These are phyloP conservation scores for Patella caerulea DNA, from an alignment of 2,888 invertebrate species.

Conservation along the genomic window DNA sequence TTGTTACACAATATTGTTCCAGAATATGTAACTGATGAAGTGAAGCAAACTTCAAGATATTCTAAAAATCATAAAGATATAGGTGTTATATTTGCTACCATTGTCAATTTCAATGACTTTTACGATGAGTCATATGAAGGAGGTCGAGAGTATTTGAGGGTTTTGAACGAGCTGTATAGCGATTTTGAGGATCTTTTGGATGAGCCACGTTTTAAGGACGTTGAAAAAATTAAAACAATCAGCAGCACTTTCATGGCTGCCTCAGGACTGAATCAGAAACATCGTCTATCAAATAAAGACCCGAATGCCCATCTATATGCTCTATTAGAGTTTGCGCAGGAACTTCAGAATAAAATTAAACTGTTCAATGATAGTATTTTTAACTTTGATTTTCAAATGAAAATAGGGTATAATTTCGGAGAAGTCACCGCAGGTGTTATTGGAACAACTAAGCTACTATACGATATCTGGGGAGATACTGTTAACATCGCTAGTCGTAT, in stretches of 20 bases:
- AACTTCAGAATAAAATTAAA: constrained; percentile 80
- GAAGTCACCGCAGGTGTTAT: constrained; percentile 97
- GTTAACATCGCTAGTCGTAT: constrained; percentile 97
- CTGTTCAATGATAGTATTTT: constrained; percentile 71
- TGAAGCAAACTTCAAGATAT: constrained; percentile 91
- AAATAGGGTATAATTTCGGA: constrained; percentile 91
- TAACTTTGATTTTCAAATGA: constrained; percentile 71
- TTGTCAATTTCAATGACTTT: constrained; percentile 97
- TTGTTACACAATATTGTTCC: constrained; percentile 97
- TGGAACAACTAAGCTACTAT: constrained; percentile 94
- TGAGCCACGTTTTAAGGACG: constrained; percentile 84
- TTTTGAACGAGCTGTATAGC: constrained; percentile 94
- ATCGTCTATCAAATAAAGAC: constrained; percentile 80
- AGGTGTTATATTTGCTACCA: constrained; percentile 95
- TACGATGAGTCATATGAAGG: constrained; percentile 97
- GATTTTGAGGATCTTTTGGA: constrained; percentile 95
- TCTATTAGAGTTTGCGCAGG: constrained; percentile 92
- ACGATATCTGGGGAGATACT: constrained; percentile 99
- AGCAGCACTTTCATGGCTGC: constrained; percentile 97
- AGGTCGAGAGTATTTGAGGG: constrained; percentile 93
- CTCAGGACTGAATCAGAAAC: constrained; percentile 89
- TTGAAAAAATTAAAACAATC: constrained; percentile 98
- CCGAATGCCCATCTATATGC: constrained; percentile 86
- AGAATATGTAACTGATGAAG: constrained; percentile 88
- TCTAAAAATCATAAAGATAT: constrained; percentile 94